Percentiles rank a stretch among this genome's conserved stretches.
phyloP scores from a whole-genome alignment of 35 echinoderm and acorn worm genomes.

The Stichopus chloronotus region DNA sequence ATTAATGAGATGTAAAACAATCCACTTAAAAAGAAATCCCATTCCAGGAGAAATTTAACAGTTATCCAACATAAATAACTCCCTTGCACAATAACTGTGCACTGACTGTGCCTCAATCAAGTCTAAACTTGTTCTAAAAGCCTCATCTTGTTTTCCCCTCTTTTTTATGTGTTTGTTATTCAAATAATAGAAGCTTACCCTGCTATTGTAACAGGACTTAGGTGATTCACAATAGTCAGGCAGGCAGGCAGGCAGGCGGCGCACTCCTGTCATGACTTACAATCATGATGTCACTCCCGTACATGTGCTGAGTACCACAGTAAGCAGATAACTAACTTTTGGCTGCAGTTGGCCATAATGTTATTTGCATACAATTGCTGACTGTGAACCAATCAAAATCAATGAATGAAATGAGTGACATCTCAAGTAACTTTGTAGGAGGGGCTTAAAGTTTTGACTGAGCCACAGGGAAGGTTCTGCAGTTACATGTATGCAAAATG shows the following conservation, averaged over 20 bases:
- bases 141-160: constrained; percentile 26
- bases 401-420: not conserved
- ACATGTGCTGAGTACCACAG: constrained; percentile 12
- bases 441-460: constrained; percentile 22
- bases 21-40: no score
- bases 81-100: not conserved
- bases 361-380: constrained; percentile 43
- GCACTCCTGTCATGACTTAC: not conserved
- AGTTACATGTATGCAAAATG: not conserved
- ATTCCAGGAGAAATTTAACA: not conserved
- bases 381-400: constrained; percentile 14
- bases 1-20: no score
- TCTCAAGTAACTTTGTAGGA: not conserved
- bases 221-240: constrained; percentile 11
- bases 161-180: constrained; percentile 37
- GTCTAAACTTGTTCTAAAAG: constrained; percentile 46
- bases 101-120: constrained; percentile 5
- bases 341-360: not conserved
- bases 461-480: not conserved
- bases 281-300: constrained; percentile 20
- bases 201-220: constrained; percentile 10
- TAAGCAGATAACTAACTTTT: constrained; percentile 30
- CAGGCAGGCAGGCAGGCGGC: not conserved
- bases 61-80: not conserved
- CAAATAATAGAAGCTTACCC: constrained; percentile 19